These are phyloP conservation scores for Ifrita kowaldi DNA, from an alignment of 2,113 vertebrate species.

Conservation along the genomic window DNA sequence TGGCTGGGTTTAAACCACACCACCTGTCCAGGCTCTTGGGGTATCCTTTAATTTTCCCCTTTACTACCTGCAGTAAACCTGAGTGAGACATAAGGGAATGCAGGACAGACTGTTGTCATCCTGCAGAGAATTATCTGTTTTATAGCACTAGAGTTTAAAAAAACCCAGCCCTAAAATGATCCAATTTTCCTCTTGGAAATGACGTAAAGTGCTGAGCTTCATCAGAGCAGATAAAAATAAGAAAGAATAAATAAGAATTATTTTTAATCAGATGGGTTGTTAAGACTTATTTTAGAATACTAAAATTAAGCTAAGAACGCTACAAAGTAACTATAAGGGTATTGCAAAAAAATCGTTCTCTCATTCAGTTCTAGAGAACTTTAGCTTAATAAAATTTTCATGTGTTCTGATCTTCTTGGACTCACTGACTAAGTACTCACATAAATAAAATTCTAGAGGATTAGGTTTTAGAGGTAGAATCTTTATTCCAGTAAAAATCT, in stretches of 20 bases:
- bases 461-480: background rate
- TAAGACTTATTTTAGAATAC: background rate
- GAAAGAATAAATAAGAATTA: background rate
- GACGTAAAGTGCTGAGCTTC: background rate
- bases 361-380: background rate
- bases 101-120: background rate
- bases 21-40: background rate
- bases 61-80: background rate
- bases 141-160: background rate
- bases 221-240: slow-evolving; percentile 1
- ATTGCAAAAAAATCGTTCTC: background rate
- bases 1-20: background rate
- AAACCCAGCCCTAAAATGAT: background rate
- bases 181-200: background rate
- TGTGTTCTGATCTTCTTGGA: background rate
- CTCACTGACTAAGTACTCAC: background rate
- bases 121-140: background rate
- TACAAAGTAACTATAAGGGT: background rate
- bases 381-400: background rate
- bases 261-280: background rate
- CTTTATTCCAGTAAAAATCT: background rate
- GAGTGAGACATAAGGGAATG: background rate
- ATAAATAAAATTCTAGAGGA: background rate
- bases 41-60: background rate
- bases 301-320: background rate